Evolutionary conservation across 2,888 invertebrate genomes (phyloP).

Genomic region (Cheilosia variabilis): DNA sequence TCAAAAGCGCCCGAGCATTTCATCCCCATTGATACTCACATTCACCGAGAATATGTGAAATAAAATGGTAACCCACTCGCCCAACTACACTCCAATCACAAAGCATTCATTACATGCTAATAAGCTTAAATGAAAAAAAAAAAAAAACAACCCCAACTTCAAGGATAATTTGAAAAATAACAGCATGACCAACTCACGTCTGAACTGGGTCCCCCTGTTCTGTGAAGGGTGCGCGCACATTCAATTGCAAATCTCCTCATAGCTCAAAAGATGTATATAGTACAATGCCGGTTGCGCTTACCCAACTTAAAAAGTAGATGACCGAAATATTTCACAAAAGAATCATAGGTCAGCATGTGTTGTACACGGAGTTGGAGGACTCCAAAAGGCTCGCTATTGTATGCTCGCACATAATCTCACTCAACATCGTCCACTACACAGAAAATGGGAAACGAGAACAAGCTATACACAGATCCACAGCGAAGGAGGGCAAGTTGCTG

Average conservation of each 20-base stretch:
- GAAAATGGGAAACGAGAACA: slow-evolving; percentile 27
- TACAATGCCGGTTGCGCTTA: slow-evolving; percentile 40
- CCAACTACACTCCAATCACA: slow-evolving; percentile 1
- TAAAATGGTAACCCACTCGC: slow-evolving; percentile 1
- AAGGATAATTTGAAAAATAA: slow-evolving; percentile 61
- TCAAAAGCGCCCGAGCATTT: not conserved
- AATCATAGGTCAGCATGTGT: slow-evolving; percentile 66
- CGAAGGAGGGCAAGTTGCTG: slow-evolving; percentile 22
- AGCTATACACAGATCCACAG: not conserved
- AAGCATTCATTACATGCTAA: slow-evolving; percentile 53
- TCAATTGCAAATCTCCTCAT: slow-evolving; percentile 50
- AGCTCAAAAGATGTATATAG: slow-evolving; percentile 18
- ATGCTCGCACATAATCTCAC: slow-evolving; percentile 24
- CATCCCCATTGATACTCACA: slow-evolving; percentile 7
- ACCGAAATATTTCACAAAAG: slow-evolving; percentile 69
- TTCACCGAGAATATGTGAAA: not conserved
- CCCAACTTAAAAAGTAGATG: slow-evolving; percentile 55
- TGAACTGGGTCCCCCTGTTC: slow-evolving; percentile 4
- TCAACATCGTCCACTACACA: slow-evolving; percentile 12
- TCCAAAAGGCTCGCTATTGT: slow-evolving; percentile 27
- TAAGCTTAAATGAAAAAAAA: slow-evolving; percentile 42
- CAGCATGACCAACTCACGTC: slow-evolving; percentile 20
- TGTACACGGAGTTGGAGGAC: slow-evolving; percentile 3
- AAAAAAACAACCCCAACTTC: slow-evolving; percentile 6
- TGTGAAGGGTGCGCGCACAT: slow-evolving; percentile 22